Conservation (phyloP, 92 coral and sea anemone species). For the Phymanthus crucifer region DNA sequence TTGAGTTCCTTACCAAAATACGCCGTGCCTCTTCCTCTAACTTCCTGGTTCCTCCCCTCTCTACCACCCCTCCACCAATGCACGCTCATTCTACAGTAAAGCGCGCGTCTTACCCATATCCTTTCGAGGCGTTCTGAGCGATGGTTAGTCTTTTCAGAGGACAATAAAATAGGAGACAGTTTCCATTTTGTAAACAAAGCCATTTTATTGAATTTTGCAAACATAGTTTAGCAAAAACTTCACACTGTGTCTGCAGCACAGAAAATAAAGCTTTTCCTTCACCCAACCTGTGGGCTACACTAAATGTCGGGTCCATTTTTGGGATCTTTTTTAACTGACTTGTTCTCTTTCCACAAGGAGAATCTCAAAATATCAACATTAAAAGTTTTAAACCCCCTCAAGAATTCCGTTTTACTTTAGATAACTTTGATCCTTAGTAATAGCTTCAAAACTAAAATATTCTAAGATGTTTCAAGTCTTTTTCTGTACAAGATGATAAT, state of each 20-base stretch:
- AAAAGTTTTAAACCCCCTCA: neutral
- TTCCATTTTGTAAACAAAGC: constrained; percentile 16
- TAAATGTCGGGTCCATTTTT: neutral
- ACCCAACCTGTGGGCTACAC: constrained; percentile 24
- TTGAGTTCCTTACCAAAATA: too few species aligned
- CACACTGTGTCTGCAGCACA: constrained; percentile 87
- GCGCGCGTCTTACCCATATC: too few species aligned
- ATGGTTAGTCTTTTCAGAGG: too few species aligned
- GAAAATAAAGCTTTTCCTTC: constrained; percentile 39
- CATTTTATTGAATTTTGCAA: constrained; percentile 23
- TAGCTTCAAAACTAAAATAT: neutral
- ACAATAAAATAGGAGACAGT: neutral
- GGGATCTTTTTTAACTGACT: neutral
- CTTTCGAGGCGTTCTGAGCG: too few species aligned
- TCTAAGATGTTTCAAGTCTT: neutral
- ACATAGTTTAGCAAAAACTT: constrained; percentile 30
- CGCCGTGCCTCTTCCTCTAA: too few species aligned
- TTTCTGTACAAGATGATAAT: constrained; percentile 4
- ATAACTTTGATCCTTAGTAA: neutral
- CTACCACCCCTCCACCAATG: too few species aligned
- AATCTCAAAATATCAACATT: neutral
- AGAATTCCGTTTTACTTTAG: neutral
- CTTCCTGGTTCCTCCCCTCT: too few species aligned
- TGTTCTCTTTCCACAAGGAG: neutral
- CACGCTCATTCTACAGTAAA: too few species aligned